These are phyloP conservation scores for Lordiphosa stackelbergi DNA, from an alignment of 1,140 invertebrate species.

Conservation along the genomic window DNA sequence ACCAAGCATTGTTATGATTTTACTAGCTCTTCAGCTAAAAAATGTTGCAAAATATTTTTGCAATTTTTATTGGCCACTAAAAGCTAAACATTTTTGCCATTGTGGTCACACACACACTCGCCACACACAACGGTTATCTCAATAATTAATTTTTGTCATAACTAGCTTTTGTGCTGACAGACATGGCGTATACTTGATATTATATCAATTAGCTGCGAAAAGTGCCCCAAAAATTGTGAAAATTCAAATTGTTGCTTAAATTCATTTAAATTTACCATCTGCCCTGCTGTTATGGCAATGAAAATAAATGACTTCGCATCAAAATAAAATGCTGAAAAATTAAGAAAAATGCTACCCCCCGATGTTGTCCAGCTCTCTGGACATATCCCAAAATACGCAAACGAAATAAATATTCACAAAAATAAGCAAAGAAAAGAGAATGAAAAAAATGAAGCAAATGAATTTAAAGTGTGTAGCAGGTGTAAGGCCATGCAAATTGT, in stretches of 20 bases:
- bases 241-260: slow-evolving; percentile 31
- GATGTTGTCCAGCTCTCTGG: slow-evolving; percentile 16
- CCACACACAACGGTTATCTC: slow-evolving; percentile 17
- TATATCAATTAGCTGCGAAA: background rate
- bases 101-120: too few species aligned
- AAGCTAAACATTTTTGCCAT: background rate
- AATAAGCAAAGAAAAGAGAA: slow-evolving; percentile 13
- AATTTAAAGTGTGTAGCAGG: slow-evolving; percentile 55
- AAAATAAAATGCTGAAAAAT: slow-evolving; percentile 72
- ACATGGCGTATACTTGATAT: slow-evolving; percentile 52
- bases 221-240: background rate
- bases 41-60: slow-evolving; percentile 2
- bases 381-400: slow-evolving; percentile 30
- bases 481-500: slow-evolving; percentile 60
- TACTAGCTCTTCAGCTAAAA: background rate
- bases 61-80: background rate
- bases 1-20: slow-evolving; percentile 1
- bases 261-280: slow-evolving; percentile 38
- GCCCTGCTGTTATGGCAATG: slow-evolving; percentile 36
- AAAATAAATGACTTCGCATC: slow-evolving; percentile 71
- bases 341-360: slow-evolving; percentile 61
- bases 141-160: slow-evolving; percentile 40
- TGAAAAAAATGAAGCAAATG: slow-evolving; percentile 34
- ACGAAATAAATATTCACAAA: slow-evolving; percentile 28
- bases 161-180: slow-evolving; percentile 11